phyloP scores from a whole-genome alignment of 2,797 vertebrate species.

The Novumbra hubbsi region DNA sequence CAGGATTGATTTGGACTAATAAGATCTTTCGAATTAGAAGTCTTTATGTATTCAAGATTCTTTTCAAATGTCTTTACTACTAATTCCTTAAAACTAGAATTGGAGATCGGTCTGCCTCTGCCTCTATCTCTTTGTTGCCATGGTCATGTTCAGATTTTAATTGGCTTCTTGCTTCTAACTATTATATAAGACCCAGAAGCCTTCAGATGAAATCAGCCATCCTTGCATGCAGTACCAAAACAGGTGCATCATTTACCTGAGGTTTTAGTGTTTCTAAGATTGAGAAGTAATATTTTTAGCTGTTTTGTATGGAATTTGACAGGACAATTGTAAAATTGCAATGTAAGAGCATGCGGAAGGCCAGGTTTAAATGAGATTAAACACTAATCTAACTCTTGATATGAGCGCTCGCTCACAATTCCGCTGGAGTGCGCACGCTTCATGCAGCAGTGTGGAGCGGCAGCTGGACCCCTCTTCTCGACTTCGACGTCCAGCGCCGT shows the following conservation, averaged over 20 bases:
- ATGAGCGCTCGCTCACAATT: neutral
- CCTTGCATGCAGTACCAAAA: constrained; percentile 30
- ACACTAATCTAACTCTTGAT: neutral
- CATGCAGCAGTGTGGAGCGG: neutral
- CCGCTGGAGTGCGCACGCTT: neutral
- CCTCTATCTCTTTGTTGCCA: neutral
- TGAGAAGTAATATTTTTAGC: neutral
- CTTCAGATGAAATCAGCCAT: constrained; percentile 33
- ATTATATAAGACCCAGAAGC: constrained; percentile 59
- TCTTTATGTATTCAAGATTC: neutral
- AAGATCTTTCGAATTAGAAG: neutral
- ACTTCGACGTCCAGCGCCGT: no score
- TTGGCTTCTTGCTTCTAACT: constrained; percentile 38
- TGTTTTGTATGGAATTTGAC: no score
- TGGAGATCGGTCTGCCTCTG: neutral
- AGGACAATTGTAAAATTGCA: no score
- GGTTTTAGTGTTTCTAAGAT: neutral
- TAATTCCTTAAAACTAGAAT: neutral
- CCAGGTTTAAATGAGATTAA: neutral
- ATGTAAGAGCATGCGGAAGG: neutral
- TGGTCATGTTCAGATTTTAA: constrained; percentile 34
- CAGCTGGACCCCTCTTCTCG: no score
- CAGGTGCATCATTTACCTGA: neutral
- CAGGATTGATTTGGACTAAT: neutral
- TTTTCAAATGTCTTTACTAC: neutral